Base-by-base conservation (phyloP, 2,797 vertebrate species). In the Morelia viridis region DNA sequence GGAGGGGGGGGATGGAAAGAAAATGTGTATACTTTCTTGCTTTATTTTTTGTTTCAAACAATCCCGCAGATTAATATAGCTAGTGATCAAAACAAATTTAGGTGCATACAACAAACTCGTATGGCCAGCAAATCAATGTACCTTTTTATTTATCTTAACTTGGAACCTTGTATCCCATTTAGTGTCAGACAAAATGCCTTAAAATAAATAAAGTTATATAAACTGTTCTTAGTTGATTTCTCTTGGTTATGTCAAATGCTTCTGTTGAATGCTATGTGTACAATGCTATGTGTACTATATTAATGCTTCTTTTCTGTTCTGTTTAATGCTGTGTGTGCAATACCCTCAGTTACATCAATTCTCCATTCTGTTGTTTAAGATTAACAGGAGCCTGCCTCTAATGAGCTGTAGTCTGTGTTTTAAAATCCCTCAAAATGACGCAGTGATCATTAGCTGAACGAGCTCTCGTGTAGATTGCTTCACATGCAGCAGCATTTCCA, bases 331-430 rank as follows among this genome's bases (percentile, higher is more conserved):
- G 0, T 28, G 58, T 26, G 19, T 24, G 76, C 5, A 61, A 1
- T 26, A 2, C 4, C 11, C 58, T 92, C 90, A 88, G 24, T 24
- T 96, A 94, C 13, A 76, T n/a, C 24, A 90, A 41, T 35, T 62
- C 41, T 95, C 87, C 1, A 35, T 85, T 88, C 7, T 85, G 15
- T 71, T 93, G 90, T 85, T 60, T 93, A 93, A 95, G 95, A 95
- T 91, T 60, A 95, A 94, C 83, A 94, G 87, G 89, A 90, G 92
- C 80, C n/a, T 90, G 93, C 56, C 24, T 94, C 76, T 95, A 95
- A 95, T 87, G 35, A 80, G 89, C 56, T 93, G 93, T 58, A 91
- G 91, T 95, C 90, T 60, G 31, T 76, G 68, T 91, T 95, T 94
- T 93, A 94, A 94, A 94, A 93, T 93, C 90, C 61, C 83, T 93